Evolutionary conservation across 2,888 invertebrate genomes (phyloP).

Genomic region (Torymus texanus): DNA sequence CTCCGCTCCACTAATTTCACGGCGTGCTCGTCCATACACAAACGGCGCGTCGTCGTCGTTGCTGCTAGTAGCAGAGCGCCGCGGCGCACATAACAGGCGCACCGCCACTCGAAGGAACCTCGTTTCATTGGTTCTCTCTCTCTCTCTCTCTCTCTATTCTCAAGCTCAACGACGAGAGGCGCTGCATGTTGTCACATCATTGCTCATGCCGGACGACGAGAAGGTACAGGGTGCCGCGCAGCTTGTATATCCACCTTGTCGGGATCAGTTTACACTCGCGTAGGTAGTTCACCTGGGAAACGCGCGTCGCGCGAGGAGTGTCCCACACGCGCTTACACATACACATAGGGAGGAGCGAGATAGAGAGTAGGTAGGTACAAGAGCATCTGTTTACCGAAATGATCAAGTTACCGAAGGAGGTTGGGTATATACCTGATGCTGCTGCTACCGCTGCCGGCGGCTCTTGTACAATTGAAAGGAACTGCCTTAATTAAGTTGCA

Average conservation of each 20-base stretch:
- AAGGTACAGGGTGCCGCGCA: constrained; percentile 22
- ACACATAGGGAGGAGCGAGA: not conserved
- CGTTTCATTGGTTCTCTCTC: constrained; percentile 11
- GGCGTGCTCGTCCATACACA: not conserved
- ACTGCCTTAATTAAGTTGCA: constrained; percentile 64
- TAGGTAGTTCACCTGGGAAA: constrained; percentile 28
- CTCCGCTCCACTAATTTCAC: constrained; percentile 10
- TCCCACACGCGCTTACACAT: not conserved
- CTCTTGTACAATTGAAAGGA: constrained; percentile 59
- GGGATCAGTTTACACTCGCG: constrained; percentile 59
- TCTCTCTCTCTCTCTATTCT: no score
- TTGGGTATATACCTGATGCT: not conserved
- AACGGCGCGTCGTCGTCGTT: no score
- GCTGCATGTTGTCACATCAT: constrained; percentile 60
- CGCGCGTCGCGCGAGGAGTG: not conserved
- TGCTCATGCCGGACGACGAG: constrained; percentile 54
- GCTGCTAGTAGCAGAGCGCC: no score
- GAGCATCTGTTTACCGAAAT: constrained; percentile 62
- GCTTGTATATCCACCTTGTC: constrained; percentile 57
- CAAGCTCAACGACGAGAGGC: not conserved
- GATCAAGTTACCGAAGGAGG: constrained; percentile 58
- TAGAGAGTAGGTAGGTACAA: constrained; percentile 3
- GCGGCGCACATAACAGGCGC: not conserved
- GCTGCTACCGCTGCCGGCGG: not conserved
- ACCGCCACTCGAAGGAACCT: constrained; percentile 9